Evolutionary conservation across 2,113 vertebrate species (phyloP), one percentile per base, ranked within the genome.

Genomic region (Stercorarius parasiticus): DNA sequence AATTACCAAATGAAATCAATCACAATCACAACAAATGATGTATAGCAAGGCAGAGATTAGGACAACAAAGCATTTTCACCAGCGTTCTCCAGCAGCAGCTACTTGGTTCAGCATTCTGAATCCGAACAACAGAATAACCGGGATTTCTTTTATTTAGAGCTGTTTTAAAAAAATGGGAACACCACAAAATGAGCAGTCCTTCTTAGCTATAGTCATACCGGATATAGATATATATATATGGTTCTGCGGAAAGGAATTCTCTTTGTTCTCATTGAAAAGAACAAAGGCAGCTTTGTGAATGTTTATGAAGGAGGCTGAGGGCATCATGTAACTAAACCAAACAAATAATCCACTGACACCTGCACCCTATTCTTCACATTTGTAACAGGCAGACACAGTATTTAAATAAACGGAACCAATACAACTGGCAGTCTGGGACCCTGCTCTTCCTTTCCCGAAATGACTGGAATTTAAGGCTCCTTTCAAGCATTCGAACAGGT

Each of bases 321-420:
- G 55, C 45, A 74, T 49, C 38, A 88, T 55, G 83, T 94, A 96
- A 93, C 79, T 82, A 94, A 96, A 95, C 42, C 95, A 92, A 94
- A 56, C 52, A 94, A 94, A 86, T n/a, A 53, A 91, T 50, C 82
- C 79, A 96, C 82, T 65, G 90, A 92, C 90, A 93, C 29, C 45
- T 80, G 93, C 84, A 90, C n/a, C 82, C 77, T 96, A 94, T n/a
- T 77, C 79, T 96, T 96, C 90, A 88, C 77, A 97, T 82, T 86
- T 96, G 76, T 76, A 91, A 89, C 20, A 90, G 26, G 25, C 43
- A 93, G 86, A 81, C 55, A 91, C 27, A 30, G 58, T 23, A 87
- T 34, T 89, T 71, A 86, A 89, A 92, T 61, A 78, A 90, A 90
- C 21, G 2, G n/a, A 95, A 78, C 18, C 47, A 72, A 91, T 20